Percentiles rank a stretch among this genome's conserved stretches.
phyloP scores from a whole-genome alignment of 2,113 vertebrate genomes.

The Mola mola region DNA sequence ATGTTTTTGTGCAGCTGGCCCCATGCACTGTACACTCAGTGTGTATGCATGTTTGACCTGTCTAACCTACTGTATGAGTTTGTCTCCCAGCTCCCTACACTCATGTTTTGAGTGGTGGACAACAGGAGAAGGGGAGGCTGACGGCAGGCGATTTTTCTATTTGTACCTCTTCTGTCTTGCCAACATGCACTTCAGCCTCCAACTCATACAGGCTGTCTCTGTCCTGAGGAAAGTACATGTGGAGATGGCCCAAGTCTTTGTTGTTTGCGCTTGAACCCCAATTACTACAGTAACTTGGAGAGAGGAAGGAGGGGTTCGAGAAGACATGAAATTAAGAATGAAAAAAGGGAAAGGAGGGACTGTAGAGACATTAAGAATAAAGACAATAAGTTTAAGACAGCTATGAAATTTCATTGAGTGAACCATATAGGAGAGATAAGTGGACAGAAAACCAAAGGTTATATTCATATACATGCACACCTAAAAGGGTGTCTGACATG shows the following conservation, averaged over 20 bases:
- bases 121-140: too few species aligned
- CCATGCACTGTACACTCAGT: neutral
- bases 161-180: too few species aligned
- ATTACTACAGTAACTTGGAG: constrained; percentile 84
- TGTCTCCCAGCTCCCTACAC: constrained; percentile 86
- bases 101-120: constrained; percentile 90
- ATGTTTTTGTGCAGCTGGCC: neutral
- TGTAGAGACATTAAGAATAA: neutral
- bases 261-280: constrained; percentile 93
- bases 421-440: too few species aligned
- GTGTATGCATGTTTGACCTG: neutral
- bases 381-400: neutral
- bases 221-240: too few species aligned
- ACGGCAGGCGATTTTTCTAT: too few species aligned
- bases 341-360: neutral
- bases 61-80: constrained; percentile 84
- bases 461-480: too few species aligned
- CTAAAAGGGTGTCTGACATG: too few species aligned
- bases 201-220: too few species aligned
- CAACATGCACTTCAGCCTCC: too few species aligned
- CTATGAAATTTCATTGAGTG: constrained; percentile 1
- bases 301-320: neutral
- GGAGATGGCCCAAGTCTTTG: constrained; percentile 58
- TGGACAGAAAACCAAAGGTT: too few species aligned
- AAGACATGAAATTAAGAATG: neutral